Conservation (phyloP, 2,888 invertebrate genomes). For the Schizaphis graminum region DNA sequence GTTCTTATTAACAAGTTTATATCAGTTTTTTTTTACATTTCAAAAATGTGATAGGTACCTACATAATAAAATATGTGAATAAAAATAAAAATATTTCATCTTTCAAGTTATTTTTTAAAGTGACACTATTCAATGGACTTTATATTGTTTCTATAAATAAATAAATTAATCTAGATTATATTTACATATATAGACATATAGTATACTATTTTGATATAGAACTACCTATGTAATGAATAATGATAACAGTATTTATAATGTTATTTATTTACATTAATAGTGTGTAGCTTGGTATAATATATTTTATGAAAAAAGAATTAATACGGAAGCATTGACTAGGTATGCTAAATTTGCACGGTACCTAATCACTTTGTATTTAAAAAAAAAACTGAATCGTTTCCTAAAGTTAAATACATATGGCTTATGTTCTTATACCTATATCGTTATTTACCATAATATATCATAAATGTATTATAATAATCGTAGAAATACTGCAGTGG, state of each 20-base stretch:
- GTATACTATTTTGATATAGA: background rate
- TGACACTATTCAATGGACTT: background rate
- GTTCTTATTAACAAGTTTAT: background rate
- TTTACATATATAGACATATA: background rate
- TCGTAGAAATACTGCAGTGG: background rate
- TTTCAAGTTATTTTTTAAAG: background rate
- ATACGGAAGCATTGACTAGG: background rate
- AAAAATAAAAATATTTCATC: background rate
- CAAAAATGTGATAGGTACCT: background rate
- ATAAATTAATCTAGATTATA: background rate
- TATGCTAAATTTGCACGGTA: background rate
- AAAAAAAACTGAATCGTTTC: background rate
- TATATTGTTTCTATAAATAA: background rate
- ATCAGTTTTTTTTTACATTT: background rate
- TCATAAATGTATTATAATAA: background rate
- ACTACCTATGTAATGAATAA: background rate
- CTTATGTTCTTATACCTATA: background rate
- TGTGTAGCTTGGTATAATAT: background rate
- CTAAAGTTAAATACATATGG: background rate
- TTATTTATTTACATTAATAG: background rate
- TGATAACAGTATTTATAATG: background rate
- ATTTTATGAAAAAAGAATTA: background rate
- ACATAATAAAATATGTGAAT: background rate
- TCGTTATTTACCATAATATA: background rate
- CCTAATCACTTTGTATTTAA: background rate